Percentiles rank a stretch among this genome's conserved stretches.
These are phyloP conservation scores for Napeogenes sylphis DNA, from an alignment of 2,888 invertebrate genomes.

Conservation along the genomic window DNA sequence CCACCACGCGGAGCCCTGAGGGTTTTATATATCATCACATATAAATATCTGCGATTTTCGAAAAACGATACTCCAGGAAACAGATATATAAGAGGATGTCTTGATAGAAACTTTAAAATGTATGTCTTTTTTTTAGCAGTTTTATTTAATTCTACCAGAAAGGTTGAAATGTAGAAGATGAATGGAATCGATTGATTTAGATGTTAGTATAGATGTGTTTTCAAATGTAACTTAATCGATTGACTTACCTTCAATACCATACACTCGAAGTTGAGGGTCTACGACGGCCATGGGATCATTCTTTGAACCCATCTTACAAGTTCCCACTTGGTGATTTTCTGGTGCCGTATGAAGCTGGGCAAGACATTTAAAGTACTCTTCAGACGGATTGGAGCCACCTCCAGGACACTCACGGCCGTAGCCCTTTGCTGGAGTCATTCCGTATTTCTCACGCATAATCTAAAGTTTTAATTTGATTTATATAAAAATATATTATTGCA, in stretches of 20 bases:
- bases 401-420: slow-evolving; percentile 71
- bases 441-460: slow-evolving; percentile 77
- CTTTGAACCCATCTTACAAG: slow-evolving; percentile 88
- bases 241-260: slow-evolving; percentile 77
- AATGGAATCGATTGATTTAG: too few species aligned
- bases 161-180: too few species aligned
- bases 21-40: neutral
- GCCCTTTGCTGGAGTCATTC: slow-evolving; percentile 67
- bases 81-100: neutral
- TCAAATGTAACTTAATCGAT: too few species aligned
- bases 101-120: neutral
- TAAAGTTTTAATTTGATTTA: slow-evolving; percentile 30
- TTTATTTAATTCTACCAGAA: too few species aligned
- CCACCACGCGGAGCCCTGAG: slow-evolving; percentile 75
- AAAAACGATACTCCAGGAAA: neutral
- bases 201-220: too few species aligned
- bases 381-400: slow-evolving; percentile 69
- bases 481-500: too few species aligned
- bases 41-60: neutral
- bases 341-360: slow-evolving; percentile 84
- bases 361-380: slow-evolving; percentile 87
- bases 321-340: slow-evolving; percentile 89
- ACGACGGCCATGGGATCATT: slow-evolving; percentile 86
- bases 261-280: slow-evolving; percentile 80
- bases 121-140: too few species aligned